Evolutionary conservation across 2,888 invertebrate species (phyloP).

Genomic region (Lamellibrachia columna): DNA sequence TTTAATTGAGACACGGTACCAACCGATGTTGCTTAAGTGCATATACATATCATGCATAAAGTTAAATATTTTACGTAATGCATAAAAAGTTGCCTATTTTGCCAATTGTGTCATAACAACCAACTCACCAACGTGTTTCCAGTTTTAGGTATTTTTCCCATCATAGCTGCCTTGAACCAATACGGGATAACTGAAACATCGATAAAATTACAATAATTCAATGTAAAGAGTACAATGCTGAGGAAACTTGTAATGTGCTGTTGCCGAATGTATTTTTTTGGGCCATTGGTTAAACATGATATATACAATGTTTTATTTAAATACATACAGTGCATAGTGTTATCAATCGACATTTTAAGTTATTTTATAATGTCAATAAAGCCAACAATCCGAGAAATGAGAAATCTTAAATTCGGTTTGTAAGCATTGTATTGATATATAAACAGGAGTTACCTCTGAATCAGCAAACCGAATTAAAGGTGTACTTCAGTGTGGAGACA

Average conservation of each 20-base stretch:
- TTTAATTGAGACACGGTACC: too few relatives aligned
- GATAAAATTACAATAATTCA: background rate
- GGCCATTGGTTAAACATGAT: background rate
- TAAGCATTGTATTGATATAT: background rate
- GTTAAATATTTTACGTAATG: background rate
- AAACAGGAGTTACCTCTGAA: background rate
- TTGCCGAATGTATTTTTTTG: background rate
- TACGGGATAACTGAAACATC: conserved; percentile 54
- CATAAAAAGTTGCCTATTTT: background rate
- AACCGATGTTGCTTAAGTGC: too few relatives aligned
- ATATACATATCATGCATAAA: background rate
- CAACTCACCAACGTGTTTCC: conserved; percentile 53
- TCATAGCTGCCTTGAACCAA: conserved; percentile 53
- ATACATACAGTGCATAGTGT: background rate
- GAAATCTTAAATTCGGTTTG: background rate
- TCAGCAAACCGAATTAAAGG: background rate
- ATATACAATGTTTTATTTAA: background rate
- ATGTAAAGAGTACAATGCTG: background rate
- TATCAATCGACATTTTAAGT: background rate
- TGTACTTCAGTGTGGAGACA: too few relatives aligned
- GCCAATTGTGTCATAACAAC: too few relatives aligned
- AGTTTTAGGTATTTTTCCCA: conserved; percentile 46
- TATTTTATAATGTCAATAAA: background rate
- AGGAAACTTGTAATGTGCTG: background rate
- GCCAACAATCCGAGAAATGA: background rate